Evolutionary conservation across 64 coral and sea anemone species (phyloP).

Genomic region (Montipora efflorescens): DNA sequence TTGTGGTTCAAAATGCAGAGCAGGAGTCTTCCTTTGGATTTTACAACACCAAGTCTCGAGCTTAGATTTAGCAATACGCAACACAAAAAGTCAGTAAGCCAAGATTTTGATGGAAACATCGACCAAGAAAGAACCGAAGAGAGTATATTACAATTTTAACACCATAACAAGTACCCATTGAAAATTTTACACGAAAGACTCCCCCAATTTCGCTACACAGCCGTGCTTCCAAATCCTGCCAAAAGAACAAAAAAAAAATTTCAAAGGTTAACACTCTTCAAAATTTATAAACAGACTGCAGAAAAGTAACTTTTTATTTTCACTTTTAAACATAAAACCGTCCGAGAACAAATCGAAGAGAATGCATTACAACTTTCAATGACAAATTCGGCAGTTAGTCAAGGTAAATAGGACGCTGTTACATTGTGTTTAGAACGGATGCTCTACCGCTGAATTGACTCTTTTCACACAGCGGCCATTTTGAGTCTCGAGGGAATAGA

Average conservation of each 20-base stretch:
- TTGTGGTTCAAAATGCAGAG: not conserved
- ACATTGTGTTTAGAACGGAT: too few relatives aligned
- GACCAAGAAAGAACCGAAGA: constrained; percentile 11
- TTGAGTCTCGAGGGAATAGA: too few relatives aligned
- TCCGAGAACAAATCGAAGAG: too few relatives aligned
- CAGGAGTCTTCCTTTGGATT: not conserved
- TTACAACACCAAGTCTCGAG: not conserved
- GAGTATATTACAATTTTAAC: constrained; percentile 48
- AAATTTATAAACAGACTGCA: too few relatives aligned
- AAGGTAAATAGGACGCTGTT: too few relatives aligned
- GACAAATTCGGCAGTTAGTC: too few relatives aligned
- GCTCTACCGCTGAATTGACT: too few relatives aligned
- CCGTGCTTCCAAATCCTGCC: constrained; percentile 34
- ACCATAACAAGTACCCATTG: constrained; percentile 27
- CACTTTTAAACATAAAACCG: too few relatives aligned
- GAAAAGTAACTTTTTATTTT: too few relatives aligned
- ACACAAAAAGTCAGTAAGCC: constrained; percentile 10
- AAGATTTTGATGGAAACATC: not conserved
- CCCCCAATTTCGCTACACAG: constrained; percentile 19
- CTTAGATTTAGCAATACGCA: not conserved
- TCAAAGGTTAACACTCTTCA: not conserved
- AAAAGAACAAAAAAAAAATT: not conserved
- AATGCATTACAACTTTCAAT: too few relatives aligned
- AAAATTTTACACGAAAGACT: constrained; percentile 21
- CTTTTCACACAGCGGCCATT: too few relatives aligned